A percentile compares a stretch with the other conserved stretches of the same genome.
phyloP scores from a whole-genome alignment of 2,113 vertebrate species.

The Mesembrinibis cayennensis region DNA sequence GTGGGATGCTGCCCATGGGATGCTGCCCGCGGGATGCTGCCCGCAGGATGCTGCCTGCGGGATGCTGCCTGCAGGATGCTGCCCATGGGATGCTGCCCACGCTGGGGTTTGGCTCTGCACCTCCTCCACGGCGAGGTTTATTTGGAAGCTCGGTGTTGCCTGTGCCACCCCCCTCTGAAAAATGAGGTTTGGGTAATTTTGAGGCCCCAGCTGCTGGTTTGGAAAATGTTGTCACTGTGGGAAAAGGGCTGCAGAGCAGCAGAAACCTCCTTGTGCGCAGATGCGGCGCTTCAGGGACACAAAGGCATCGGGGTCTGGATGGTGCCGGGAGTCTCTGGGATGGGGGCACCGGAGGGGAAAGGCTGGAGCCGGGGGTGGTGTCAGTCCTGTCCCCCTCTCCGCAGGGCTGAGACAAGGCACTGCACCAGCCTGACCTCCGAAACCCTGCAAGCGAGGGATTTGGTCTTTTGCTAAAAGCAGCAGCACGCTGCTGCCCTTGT shows the following conservation, averaged over 20 bases:
- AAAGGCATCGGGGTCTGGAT: neutral
- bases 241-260: neutral
- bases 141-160: neutral
- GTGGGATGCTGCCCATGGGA: no score
- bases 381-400: neutral
- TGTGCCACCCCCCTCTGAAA: neutral
- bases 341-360: neutral
- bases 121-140: rapidly evolving
- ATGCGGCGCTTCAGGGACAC: neutral
- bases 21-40: no score
- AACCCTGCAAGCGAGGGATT: no score
- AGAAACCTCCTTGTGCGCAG: rapidly evolving
- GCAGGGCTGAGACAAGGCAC: neutral
- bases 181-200: rapidly evolving
- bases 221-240: neutral
- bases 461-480: neutral
- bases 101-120: neutral
- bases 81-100: neutral
- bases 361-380: neutral
- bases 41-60: no score
- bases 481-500: neutral
- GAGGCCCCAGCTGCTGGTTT: neutral
- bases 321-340: neutral
- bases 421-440: neutral
- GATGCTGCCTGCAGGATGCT: no score